Base-by-base conservation (phyloP, 37 sponge, comb jelly and placozoan species). In the Amphimedon queenslandica region DNA sequence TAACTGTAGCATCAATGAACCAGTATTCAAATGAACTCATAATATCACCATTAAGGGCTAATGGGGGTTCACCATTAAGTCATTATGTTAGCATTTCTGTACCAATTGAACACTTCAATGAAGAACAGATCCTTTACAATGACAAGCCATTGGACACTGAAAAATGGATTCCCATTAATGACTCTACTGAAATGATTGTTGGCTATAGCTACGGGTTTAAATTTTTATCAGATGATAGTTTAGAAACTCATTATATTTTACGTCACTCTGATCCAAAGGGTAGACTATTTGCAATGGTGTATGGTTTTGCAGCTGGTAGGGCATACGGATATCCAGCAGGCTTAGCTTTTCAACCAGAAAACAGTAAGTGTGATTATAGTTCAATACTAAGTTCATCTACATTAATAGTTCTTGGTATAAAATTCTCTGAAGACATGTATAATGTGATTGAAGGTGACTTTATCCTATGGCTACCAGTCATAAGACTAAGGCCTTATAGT, bases 291-390 rank as follows among this genome's bases (percentile, higher is more conserved):
- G 61, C 21, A n/a, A 60, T 60, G 61, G 61, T 60, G 5, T 60
- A 60, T 60, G 61, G 61, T 6, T 60, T 60, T n/a, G 27, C 5
- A n/a, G 61, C 5, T 6, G 27, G 27, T 25, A 13, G 61, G 5
- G 61, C 61, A 25, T 60, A 60, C 21, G 61, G 27, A 11, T 60
- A 60, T n/a, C 27, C 61, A 60, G 61, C 61, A 25, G 61, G 61
- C 8, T 60, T 25, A 6, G 28, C 28, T 6, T n/a, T 60, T n/a
- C 13, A 8, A 18, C 53, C 53, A 47, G 53, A 47, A 47, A 13
- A 13, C 8, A 13, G 53, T 47, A 18, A 47, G 13, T 47, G 53
- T 47, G 8, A 47, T 13, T 13, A 47, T 47, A 18, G 13, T 47
- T 47, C 13, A 47, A 47, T 47, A 47, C 8, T 47, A 47, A 8